Conservation (phyloP, 2,113 vertebrate species). For the Cygnus atratus region DNA sequence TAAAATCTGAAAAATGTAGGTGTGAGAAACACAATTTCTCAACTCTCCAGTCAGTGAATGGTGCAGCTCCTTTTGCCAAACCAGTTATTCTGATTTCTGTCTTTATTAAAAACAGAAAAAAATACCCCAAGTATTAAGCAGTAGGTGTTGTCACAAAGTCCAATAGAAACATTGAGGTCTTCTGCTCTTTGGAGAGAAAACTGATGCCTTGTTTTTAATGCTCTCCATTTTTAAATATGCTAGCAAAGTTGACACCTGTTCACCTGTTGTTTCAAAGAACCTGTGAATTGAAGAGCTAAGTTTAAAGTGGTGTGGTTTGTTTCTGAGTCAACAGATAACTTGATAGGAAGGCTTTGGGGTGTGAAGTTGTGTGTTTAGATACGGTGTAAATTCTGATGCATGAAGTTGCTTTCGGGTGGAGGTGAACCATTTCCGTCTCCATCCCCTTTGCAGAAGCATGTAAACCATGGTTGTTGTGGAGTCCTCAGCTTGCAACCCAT, state of each 20-base stretch:
- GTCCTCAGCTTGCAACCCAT: neutral
- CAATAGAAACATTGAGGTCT: neutral
- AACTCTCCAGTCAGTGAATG: neutral
- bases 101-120: neutral
- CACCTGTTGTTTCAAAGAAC: neutral
- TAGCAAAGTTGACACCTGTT: neutral
- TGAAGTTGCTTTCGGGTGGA: neutral
- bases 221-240: neutral
- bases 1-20: neutral
- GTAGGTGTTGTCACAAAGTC: neutral
- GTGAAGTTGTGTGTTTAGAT: neutral
- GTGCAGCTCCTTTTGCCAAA: neutral
- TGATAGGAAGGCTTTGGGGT: neutral
- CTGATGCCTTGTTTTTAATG: neutral
- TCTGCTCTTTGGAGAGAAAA: neutral
- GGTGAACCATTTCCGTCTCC: neutral
- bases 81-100: rapidly evolving
- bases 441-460: neutral
- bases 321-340: neutral
- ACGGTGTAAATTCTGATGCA: neutral
- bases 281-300: neutral
- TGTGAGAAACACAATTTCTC: neutral
- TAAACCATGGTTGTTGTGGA: rapidly evolving
- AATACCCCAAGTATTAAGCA: neutral
- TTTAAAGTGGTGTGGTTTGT: neutral